phyloP scores from a whole-genome alignment of 2,888 invertebrate genomes.

The Caenorhabditis sp. region DNA sequence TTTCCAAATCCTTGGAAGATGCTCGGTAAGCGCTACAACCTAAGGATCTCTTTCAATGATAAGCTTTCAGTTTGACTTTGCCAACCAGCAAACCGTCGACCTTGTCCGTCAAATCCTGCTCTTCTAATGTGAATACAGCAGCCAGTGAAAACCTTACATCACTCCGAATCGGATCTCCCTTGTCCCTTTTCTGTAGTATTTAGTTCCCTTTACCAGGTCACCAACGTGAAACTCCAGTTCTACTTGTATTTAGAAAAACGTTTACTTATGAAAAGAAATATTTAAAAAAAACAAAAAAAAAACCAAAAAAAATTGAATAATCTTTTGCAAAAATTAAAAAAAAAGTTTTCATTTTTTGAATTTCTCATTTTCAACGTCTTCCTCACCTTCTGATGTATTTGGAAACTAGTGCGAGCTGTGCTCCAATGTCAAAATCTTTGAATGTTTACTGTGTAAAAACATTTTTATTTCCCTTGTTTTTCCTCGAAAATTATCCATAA shows the following conservation, averaged over 20 bases:
- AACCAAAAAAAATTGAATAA: background rate
- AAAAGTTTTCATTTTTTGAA: too few relatives aligned
- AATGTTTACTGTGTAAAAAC: slow-evolving; percentile 35
- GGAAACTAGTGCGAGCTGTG: slow-evolving; percentile 39
- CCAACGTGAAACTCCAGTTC: background rate
- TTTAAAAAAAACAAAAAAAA: background rate
- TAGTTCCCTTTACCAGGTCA: slow-evolving; percentile 6
- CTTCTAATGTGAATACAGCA: background rate
- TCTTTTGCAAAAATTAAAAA: too few relatives aligned
- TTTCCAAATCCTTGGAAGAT: slow-evolving; percentile 52
- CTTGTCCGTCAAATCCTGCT: slow-evolving; percentile 52
- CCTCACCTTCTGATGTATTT: slow-evolving; percentile 18
- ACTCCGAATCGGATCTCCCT: slow-evolving; percentile 27
- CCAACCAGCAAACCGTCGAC: slow-evolving; percentile 50
- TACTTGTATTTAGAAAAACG: background rate
- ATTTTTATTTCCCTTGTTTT: background rate
- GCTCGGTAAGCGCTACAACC: slow-evolving; percentile 24
- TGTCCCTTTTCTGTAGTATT: background rate
- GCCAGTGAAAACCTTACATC: background rate
- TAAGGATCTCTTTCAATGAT: too few relatives aligned
- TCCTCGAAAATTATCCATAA: background rate
- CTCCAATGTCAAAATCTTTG: slow-evolving; percentile 33
- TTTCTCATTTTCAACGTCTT: background rate
- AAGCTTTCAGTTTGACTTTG: slow-evolving; percentile 52
- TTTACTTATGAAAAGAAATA: too few relatives aligned